Conservation (phyloP, 1,140 invertebrate genomes). For the Dermatophagoides farinae region DNA sequence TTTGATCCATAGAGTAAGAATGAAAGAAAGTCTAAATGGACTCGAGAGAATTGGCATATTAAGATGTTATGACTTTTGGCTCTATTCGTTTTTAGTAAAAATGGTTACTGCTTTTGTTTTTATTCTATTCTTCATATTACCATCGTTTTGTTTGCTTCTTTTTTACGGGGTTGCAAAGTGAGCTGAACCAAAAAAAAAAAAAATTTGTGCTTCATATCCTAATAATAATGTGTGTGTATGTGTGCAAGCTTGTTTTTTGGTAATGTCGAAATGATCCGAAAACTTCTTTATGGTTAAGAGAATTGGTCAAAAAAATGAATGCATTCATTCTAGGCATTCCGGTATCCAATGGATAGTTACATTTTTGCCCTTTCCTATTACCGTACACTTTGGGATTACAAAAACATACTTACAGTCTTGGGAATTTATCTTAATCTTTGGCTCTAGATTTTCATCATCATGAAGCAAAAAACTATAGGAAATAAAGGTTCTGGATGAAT, state of each 20-base stretch:
- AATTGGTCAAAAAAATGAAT: too few relatives aligned
- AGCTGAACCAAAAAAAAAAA: neutral
- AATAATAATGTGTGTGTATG: neutral
- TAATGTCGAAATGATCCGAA: neutral
- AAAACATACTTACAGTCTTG: neutral
- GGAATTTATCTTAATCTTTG: neutral
- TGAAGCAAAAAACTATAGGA: too few relatives aligned
- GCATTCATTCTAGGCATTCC: too few relatives aligned
- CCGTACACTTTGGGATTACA: neutral
- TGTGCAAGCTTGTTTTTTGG: too few relatives aligned
- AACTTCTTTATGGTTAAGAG: too few relatives aligned
- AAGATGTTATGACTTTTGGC: neutral
- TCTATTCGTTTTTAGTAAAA: neutral
- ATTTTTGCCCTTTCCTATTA: too few relatives aligned
- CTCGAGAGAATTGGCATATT: slow-evolving; percentile 9
- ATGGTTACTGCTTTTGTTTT: neutral
- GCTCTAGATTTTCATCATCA: neutral
- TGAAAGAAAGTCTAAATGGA: neutral
- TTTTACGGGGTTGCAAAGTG: neutral
- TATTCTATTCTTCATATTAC: neutral
- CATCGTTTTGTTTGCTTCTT: too few relatives aligned
- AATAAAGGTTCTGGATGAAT: too few relatives aligned
- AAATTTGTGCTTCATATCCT: neutral
- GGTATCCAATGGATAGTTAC: too few relatives aligned
- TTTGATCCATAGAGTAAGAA: too few relatives aligned